Evolutionary conservation across 2,888 invertebrate genomes (phyloP).

Genomic region (Ctenicera cuprea): DNA sequence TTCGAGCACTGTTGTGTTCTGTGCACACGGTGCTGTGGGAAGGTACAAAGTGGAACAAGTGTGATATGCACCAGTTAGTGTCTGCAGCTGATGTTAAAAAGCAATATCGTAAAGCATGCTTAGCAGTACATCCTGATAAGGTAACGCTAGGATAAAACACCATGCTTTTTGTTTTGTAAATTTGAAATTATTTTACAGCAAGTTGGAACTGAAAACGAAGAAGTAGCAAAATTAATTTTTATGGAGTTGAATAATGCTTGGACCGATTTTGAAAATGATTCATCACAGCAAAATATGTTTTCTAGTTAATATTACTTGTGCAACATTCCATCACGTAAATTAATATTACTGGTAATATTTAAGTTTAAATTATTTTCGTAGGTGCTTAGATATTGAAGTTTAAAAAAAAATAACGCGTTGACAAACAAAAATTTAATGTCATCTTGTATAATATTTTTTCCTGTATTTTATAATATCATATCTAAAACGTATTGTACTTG

Average conservation of each 20-base stretch:
- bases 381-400: slow-evolving; percentile 17
- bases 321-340: slow-evolving; percentile 43
- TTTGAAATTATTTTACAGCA: slow-evolving; percentile 77
- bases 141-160: slow-evolving; percentile 73
- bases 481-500: not conserved
- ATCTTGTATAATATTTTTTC: not conserved
- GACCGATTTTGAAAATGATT: slow-evolving; percentile 95
- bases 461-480: not conserved
- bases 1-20: slow-evolving; percentile 95
- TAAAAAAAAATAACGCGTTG: slow-evolving; percentile 4
- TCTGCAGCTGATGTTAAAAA: slow-evolving; percentile 96
- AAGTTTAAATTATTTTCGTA: slow-evolving; percentile 36
- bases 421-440: slow-evolving; percentile 1
- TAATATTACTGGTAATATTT: slow-evolving; percentile 22
- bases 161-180: not conserved
- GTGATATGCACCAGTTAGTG: slow-evolving; percentile 96
- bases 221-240: slow-evolving; percentile 96
- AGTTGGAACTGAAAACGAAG: slow-evolving; percentile 93
- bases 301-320: slow-evolving; percentile 60
- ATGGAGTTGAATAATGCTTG: slow-evolving; percentile 99
- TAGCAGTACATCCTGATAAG: slow-evolving; percentile 99
- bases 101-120: slow-evolving; percentile 94
- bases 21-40: slow-evolving; percentile 96
- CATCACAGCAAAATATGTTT: slow-evolving; percentile 86
- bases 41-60: slow-evolving; percentile 93